These are phyloP conservation scores for Mesopsocus fuscifrons DNA, from an alignment of 2,888 invertebrate species.

Conservation along the genomic window DNA sequence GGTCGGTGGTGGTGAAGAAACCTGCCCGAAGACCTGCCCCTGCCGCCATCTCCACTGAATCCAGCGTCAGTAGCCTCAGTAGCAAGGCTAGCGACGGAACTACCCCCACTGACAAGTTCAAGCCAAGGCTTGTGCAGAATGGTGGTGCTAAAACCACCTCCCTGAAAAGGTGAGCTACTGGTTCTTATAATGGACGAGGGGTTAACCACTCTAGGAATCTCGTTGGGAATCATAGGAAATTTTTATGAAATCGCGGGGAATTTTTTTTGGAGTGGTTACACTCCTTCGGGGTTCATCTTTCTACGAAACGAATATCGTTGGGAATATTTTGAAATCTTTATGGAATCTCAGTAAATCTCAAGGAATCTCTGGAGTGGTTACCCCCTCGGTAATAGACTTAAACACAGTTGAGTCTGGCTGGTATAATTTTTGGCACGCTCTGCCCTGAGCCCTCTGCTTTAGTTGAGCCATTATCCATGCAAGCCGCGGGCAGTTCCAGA, in stretches of 20 bases:
- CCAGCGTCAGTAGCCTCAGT: constrained; percentile 45
- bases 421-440: constrained; percentile 17
- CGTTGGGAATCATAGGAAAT: too few relatives aligned
- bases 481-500: too few relatives aligned
- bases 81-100: constrained; percentile 12
- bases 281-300: too few relatives aligned
- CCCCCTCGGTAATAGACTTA: not conserved
- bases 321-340: too few relatives aligned
- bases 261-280: too few relatives aligned
- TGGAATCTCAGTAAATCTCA: too few relatives aligned
- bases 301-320: too few relatives aligned
- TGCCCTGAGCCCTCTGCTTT: too few relatives aligned
- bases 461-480: too few relatives aligned
- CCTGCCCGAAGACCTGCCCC: constrained; percentile 15
- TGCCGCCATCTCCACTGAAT: constrained; percentile 35
- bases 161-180: constrained; percentile 49
- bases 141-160: constrained; percentile 52
- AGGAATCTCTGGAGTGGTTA: too few relatives aligned
- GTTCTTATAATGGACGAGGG: not conserved
- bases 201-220: too few relatives aligned
- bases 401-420: constrained; percentile 1
- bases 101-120: constrained; percentile 35
- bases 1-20: constrained; percentile 5
- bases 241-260: too few relatives aligned
- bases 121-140: constrained; percentile 46